Evolutionary conservation across 2,888 invertebrate genomes (phyloP), one percentile per base, ranked within the genome.

Genomic region (Drosophila cognata): DNA sequence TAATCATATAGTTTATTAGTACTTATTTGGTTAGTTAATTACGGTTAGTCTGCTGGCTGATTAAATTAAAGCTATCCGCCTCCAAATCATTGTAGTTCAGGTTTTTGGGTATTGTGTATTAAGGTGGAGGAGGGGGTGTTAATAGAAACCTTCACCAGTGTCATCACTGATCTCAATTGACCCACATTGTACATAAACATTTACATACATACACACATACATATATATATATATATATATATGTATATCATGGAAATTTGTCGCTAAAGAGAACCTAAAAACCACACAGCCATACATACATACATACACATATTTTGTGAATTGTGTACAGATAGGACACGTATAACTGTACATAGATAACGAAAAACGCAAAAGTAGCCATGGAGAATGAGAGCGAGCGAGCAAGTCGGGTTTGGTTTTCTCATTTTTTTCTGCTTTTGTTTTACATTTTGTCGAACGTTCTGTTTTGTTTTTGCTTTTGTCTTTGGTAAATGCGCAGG

Each of bases 351-450:
- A 83, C 67, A 85, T 55, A 71, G 71, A 74, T 63, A 59, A 55
- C 55, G 53, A 62, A 61, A 62, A 61, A 62, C 77, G 56, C 21
- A 61, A 57, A 28, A 25, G 8, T 64, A 67, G 78, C 73, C 68
- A 82, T 78, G 79, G 71, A 81, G 77, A 72, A 77, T 83, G 76
- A 79, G 82, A 78, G 88, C 87, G 77, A 81, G 84, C 82, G 73
- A 87, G 79, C 83, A 63, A 81, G 81, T 77, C 70, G 81, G 81
- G 77, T 77, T 66, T 65, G 65, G 65, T 43, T 55, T 61, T 46
- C 46, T 46, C 48, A 35, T 59, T 70, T 61, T 41, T 35, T 50
- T 67, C 52, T 68, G 64, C 55, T 65, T 68, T 69, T 58, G 69
- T 48, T 52, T 53, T 41, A 50, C 28, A 46, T 8, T 46, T 67